A percentile compares a stretch with the other conserved stretches of the same genome.
phyloP scores from a whole-genome alignment of 1,140 invertebrate species.

The Lasaia peninsularis region DNA sequence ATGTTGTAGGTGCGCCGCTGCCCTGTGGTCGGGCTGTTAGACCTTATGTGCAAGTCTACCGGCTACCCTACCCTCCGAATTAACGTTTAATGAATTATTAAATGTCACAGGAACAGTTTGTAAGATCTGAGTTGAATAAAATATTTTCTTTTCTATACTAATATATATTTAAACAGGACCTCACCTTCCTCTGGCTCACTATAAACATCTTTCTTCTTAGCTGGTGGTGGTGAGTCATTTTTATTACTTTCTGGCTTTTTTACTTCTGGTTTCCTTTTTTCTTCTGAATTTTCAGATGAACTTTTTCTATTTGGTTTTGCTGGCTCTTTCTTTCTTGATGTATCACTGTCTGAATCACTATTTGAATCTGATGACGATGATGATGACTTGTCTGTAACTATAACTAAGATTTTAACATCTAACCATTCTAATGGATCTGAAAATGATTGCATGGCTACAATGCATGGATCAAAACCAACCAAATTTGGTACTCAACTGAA shows the following conservation, averaged over 20 bases:
- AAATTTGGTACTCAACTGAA: too few relatives aligned
- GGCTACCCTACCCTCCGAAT: too few relatives aligned
- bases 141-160: too few relatives aligned
- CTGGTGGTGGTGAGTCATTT: constrained; percentile 45
- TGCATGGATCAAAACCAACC: too few relatives aligned
- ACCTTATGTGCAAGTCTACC: too few relatives aligned
- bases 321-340: constrained; percentile 50
- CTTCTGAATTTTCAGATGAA: constrained; percentile 59
- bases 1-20: not conserved
- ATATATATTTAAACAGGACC: not conserved
- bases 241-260: constrained; percentile 65
- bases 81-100: too few relatives aligned
- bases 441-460: too few relatives aligned
- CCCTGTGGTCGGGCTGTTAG: not conserved
- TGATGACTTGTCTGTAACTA: constrained; percentile 68
- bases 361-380: constrained; percentile 75
- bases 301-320: constrained; percentile 49
- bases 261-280: constrained; percentile 47
- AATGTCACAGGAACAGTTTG: not conserved
- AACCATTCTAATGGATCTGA: not conserved
- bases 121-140: not conserved
- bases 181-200: constrained; percentile 86
- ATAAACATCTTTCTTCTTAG: constrained; percentile 78
- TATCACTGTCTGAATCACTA: constrained; percentile 56
- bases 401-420: not conserved